Evolutionary conservation across 2,888 invertebrate genomes (phyloP).

Genomic region (Himalopsyche tibetana): DNA sequence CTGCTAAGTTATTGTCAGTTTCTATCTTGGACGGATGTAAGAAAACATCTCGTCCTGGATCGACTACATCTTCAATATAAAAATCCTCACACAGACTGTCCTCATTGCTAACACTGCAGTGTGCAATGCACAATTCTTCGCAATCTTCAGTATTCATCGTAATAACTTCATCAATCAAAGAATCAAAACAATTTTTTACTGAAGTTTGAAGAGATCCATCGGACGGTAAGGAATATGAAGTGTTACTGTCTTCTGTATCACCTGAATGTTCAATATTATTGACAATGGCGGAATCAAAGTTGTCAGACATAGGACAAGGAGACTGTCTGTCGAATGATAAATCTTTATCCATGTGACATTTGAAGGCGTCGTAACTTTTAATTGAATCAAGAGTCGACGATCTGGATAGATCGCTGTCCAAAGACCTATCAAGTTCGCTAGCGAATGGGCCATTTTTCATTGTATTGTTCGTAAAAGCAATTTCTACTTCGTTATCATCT

Average conservation of each 20-base stretch:
- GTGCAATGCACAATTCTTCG: neutral
- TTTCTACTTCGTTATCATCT: neutral
- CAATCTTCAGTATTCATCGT: neutral
- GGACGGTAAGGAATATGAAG: neutral
- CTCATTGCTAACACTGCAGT: neutral
- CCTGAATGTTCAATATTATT: neutral
- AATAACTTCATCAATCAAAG: neutral
- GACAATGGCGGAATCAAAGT: neutral
- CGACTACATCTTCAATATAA: neutral
- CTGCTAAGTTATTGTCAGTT: too few species aligned
- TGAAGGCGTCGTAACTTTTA: neutral
- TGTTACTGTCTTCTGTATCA: neutral
- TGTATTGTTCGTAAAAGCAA: too few species aligned
- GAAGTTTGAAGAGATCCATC: neutral
- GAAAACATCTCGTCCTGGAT: too few species aligned
- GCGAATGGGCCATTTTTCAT: neutral
- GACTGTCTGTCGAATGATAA: neutral
- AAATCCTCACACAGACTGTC: neutral
- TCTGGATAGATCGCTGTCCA: neutral
- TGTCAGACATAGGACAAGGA: neutral
- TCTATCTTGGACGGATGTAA: too few species aligned
- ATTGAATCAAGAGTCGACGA: neutral
- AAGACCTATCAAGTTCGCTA: neutral
- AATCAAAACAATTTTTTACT: neutral
- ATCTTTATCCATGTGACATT: constrained; percentile 1